phyloP scores from a whole-genome alignment of 2,797 vertebrate species.

The Cryptoblepharus egeriae region DNA sequence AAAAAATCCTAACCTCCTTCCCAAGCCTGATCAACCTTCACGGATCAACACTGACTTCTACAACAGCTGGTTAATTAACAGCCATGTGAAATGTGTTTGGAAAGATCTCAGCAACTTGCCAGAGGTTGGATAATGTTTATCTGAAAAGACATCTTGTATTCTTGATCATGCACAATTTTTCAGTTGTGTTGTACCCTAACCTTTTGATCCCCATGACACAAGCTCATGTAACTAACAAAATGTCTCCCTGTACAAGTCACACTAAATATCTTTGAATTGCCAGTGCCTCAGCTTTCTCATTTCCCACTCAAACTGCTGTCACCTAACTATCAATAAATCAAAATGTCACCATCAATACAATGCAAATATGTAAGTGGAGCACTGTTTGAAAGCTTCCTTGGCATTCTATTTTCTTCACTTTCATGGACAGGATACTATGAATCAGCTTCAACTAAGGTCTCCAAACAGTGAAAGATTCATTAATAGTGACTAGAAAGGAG shows the following conservation, averaged over 20 bases:
- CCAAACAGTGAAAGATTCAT: slow-evolving; percentile 4
- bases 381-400: slow-evolving; percentile 30
- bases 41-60: background rate
- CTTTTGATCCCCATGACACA: background rate
- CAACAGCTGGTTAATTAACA: background rate
- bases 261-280: background rate
- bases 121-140: background rate
- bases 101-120: background rate
- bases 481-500: slow-evolving; percentile 11
- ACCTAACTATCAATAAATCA: slow-evolving; percentile 22
- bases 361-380: slow-evolving; percentile 40
- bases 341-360: slow-evolving; percentile 33
- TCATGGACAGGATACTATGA: slow-evolving; percentile 41
- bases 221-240: slow-evolving; percentile 21
- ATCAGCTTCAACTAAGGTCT: slow-evolving; percentile 17
- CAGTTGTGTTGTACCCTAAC: slow-evolving; percentile 16
- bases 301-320: slow-evolving; percentile 38
- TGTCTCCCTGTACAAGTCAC: fast-evolving
- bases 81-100: background rate
- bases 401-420: slow-evolving; percentile 11
- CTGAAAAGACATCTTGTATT: background rate
- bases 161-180: background rate
- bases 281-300: slow-evolving; percentile 32
- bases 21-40: too few relatives aligned
- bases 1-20: too few relatives aligned